These are phyloP conservation scores for Drosophila micromelanica DNA, from an alignment of 1,140 invertebrate genomes.

Conservation along the genomic window DNA sequence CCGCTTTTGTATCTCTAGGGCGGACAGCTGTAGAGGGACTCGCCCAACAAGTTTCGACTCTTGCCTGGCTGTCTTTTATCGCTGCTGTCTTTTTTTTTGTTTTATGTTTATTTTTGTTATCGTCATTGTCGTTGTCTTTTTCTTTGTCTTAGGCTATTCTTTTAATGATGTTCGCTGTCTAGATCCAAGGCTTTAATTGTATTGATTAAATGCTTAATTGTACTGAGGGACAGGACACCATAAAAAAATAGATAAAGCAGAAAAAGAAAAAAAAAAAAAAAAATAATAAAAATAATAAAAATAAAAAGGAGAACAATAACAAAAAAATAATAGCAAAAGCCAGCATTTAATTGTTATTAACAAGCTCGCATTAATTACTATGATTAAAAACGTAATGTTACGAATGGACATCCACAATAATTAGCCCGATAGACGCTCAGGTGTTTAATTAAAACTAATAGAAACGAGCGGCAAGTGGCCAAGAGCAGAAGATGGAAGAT, in stretches of 20 bases:
- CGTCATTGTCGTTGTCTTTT: constrained; percentile 39
- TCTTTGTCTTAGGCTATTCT: constrained; percentile 41
- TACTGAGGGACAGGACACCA: constrained; percentile 32
- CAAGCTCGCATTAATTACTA: constrained; percentile 78
- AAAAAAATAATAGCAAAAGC: constrained; percentile 23
- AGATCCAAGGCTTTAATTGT: constrained; percentile 75
- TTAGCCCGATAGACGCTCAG: constrained; percentile 69
- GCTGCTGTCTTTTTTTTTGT: constrained; percentile 21
- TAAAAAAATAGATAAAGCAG: neutral
- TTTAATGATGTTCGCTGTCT: constrained; percentile 65
- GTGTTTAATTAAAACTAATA: constrained; percentile 82
- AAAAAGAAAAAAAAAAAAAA: constrained; percentile 4
- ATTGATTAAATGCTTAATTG: constrained; percentile 80
- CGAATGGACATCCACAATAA: constrained; percentile 64
- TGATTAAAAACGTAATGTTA: constrained; percentile 59
- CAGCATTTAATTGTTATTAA: constrained; percentile 80
- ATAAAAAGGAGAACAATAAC: constrained; percentile 2
- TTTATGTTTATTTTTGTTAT: constrained; percentile 65
- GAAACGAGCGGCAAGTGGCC: constrained; percentile 29
- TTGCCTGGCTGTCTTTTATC: constrained; percentile 37
- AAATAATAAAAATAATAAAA: constrained; percentile 30
- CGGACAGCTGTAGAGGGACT: constrained; percentile 20
- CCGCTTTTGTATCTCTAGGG: constrained; percentile 61
- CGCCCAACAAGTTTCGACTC: constrained; percentile 32
- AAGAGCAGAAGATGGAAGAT: constrained; percentile 21